Conservation (phyloP, 2,888 invertebrate species). For the Orthonychiurus folsomi region DNA sequence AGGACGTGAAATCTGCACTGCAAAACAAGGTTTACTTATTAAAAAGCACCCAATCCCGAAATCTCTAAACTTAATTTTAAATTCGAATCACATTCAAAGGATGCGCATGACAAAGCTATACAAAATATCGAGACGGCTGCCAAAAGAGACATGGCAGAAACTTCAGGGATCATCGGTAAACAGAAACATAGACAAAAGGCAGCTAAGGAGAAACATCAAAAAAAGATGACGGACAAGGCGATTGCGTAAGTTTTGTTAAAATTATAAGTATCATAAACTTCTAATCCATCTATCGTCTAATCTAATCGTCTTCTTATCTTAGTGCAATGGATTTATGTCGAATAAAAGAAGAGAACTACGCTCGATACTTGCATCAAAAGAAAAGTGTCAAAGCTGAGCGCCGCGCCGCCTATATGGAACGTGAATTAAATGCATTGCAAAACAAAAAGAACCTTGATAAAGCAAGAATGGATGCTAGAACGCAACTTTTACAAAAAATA, state of each 20-base stretch:
- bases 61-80: no score
- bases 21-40: not conserved
- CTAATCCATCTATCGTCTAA: not conserved
- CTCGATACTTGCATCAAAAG: not conserved
- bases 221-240: no score
- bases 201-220: not conserved
- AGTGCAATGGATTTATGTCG: conserved; percentile 1
- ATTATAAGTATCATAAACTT: no score
- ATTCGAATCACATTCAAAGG: no score
- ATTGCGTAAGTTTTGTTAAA: no score
- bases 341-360: not conserved
- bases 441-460: not conserved
- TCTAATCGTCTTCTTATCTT: not conserved
- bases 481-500: not conserved
- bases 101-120: not conserved
- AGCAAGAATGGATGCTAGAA: not conserved
- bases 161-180: not conserved
- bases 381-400: no score
- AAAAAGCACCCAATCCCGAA: no score
- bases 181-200: not conserved
- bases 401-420: not conserved
- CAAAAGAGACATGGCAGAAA: not conserved
- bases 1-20: not conserved
- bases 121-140: not conserved
- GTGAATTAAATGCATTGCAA: not conserved